Percentiles rank a stretch among this genome's conserved stretches.
Conservation (phyloP, 2,113 vertebrate genomes). For the Aleadryas rufinucha region DNA sequence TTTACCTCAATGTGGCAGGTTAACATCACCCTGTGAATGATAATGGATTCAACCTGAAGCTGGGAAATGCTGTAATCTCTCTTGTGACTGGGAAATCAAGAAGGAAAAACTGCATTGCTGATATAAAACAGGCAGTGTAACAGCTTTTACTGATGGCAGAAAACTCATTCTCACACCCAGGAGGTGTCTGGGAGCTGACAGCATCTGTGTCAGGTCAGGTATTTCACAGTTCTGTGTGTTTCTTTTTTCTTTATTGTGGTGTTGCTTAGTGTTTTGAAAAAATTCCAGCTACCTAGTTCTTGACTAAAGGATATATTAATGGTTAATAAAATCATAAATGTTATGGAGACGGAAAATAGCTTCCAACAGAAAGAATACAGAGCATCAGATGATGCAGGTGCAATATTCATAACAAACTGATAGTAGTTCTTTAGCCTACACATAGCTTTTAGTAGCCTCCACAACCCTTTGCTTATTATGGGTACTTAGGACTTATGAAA, state of each 20-base stretch:
- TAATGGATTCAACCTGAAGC: neutral
- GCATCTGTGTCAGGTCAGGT: neutral
- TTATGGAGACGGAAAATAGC: neutral
- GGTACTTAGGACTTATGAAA: neutral
- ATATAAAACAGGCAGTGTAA: neutral
- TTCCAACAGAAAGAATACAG: neutral
- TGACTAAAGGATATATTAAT: neutral
- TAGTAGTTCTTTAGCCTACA: neutral
- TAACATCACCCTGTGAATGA: neutral
- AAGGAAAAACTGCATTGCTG: neutral
- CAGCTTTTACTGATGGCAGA: neutral
- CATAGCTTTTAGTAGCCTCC: neutral
- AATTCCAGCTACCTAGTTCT: neutral
- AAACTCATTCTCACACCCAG: slow-evolving; percentile 1
- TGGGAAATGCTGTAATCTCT: neutral
- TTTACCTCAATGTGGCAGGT: neutral
- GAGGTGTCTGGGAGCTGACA: neutral
- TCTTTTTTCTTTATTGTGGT: neutral
- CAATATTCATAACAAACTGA: neutral
- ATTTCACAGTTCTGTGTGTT: neutral
- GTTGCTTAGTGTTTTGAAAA: neutral
- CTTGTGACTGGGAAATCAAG: neutral
- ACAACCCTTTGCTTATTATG: neutral
- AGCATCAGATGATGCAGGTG: neutral
- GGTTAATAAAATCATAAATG: neutral